phyloP scores from a whole-genome alignment of 2,797 vertebrate species.

The Gymnothorax reevesii region DNA sequence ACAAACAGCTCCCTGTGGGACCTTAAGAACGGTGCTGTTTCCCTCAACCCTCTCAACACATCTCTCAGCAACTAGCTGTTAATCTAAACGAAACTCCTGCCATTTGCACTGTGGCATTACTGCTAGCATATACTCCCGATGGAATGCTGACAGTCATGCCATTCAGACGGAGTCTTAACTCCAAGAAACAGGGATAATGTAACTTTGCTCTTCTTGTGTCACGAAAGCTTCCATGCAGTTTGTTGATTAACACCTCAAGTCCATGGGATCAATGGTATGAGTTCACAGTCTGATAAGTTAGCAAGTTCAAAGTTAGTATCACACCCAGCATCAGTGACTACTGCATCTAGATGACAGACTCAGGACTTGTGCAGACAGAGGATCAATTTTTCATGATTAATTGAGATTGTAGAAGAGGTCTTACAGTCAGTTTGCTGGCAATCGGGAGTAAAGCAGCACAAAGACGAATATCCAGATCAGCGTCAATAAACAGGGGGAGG shows the following conservation, averaged over 20 bases:
- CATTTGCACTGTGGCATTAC: background rate
- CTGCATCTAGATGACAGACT: too few relatives aligned
- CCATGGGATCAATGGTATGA: slow-evolving; percentile 5
- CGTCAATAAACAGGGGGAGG: too few relatives aligned
- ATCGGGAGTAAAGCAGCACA: too few relatives aligned
- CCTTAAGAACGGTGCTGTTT: background rate
- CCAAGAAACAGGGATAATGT: slow-evolving; percentile 8
- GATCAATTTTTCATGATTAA: too few relatives aligned
- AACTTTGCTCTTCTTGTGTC: slow-evolving; percentile 19
- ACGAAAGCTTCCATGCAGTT: background rate
- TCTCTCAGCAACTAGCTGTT: background rate
- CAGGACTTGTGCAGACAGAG: too few relatives aligned
- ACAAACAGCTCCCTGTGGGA: background rate
- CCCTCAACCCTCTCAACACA: background rate
- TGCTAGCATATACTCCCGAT: background rate
- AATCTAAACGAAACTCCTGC: background rate
- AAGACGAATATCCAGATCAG: too few relatives aligned
- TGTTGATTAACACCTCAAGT: background rate
- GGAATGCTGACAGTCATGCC: background rate
- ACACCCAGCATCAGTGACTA: background rate
- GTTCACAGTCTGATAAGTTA: background rate
- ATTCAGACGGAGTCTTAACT: background rate
- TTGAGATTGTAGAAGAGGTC: too few relatives aligned
- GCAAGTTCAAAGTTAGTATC: background rate
- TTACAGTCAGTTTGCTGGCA: too few relatives aligned